phyloP scores from a whole-genome alignment of 2,113 vertebrate species.

The Pavo muticus region DNA sequence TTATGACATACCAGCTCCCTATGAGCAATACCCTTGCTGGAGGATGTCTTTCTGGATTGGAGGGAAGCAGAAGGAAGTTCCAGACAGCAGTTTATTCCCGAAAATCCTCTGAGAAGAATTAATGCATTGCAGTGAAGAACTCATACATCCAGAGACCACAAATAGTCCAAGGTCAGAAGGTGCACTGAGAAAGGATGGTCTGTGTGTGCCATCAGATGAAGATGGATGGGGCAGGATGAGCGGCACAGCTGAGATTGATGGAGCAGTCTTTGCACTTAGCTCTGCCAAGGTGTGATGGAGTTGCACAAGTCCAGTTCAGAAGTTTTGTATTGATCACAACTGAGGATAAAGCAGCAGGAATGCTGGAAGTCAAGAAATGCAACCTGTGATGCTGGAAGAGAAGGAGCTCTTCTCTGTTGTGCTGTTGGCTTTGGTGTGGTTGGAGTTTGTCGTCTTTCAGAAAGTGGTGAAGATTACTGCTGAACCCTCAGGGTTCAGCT shows the following conservation, averaged over 20 bases:
- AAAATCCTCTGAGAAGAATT: background rate
- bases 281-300: background rate
- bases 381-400: background rate
- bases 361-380: background rate
- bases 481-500: background rate
- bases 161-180: background rate
- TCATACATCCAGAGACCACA: rapidly evolving
- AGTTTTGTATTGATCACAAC: background rate
- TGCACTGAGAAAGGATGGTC: background rate
- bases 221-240: background rate
- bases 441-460: background rate
- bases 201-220: background rate
- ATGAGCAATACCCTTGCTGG: background rate
- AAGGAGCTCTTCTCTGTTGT: background rate
- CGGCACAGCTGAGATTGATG: background rate
- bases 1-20: background rate
- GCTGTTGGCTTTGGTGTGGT: background rate
- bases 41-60: background rate
- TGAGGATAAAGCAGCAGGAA: background rate
- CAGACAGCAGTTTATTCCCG: background rate
- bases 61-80: background rate
- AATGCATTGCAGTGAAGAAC: background rate
- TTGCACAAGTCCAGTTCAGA: background rate
- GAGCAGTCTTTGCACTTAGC: too few species aligned
- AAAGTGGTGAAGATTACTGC: background rate